phyloP scores from a whole-genome alignment of 2,888 invertebrate species.

The Harpalus rubripes region DNA sequence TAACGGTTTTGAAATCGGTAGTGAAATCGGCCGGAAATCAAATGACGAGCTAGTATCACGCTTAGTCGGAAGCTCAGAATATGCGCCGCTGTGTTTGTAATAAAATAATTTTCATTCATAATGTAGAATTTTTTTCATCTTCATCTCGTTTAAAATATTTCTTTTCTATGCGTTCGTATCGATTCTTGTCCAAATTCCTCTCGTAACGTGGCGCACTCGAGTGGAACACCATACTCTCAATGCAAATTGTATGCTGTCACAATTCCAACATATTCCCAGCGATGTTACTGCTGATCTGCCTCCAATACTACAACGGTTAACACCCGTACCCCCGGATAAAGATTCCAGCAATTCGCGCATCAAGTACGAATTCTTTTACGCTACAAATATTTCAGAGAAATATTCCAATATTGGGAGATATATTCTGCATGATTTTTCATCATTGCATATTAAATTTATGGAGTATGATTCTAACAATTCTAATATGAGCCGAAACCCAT shows the following conservation, averaged over 20 bases:
- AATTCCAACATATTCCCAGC: conserved; percentile 17
- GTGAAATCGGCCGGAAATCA: no score
- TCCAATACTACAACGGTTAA: not conserved
- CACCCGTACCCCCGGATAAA: not conserved
- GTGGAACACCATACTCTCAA: conserved; percentile 32
- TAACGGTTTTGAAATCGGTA: no score
- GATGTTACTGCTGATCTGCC: not conserved
- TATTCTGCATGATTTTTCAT: not conserved
- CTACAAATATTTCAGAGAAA: not conserved
- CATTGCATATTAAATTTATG: not conserved
- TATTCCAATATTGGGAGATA: not conserved
- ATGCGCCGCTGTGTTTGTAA: no score
- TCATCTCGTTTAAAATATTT: no score
- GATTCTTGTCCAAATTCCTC: not conserved
- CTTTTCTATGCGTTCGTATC: not conserved
- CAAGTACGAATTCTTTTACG: not conserved
- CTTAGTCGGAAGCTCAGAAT: no score
- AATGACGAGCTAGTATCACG: no score
- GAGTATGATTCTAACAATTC: no score
- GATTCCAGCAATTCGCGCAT: conserved; percentile 1
- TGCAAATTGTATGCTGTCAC: conserved; percentile 35
- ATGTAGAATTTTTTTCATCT: no score
- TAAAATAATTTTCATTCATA: no score
- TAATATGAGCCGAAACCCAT: no score
- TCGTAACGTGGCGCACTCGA: conserved; percentile 18